A percentile compares a stretch with the other conserved stretches of the same genome.
These are phyloP conservation scores for Arnoldichthys spilopterus DNA, from an alignment of 2,797 vertebrate species.

Conservation along the genomic window DNA sequence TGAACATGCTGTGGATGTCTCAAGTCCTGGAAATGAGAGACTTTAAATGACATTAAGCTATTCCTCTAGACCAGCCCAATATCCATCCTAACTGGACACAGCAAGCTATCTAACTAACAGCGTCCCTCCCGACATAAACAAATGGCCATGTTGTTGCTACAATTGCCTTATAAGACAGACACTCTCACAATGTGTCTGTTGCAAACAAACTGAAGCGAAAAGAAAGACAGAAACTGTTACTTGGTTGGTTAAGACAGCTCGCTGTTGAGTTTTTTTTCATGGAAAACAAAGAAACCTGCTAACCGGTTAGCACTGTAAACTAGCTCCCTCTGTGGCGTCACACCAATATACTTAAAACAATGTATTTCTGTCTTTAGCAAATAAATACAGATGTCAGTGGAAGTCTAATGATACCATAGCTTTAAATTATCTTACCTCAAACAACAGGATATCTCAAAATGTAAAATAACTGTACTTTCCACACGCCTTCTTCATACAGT, in stretches of 20 bases:
- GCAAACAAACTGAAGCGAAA: too few relatives aligned
- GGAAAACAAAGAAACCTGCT: neutral
- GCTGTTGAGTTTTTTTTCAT: neutral
- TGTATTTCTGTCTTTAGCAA: neutral
- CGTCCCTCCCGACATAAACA: too few relatives aligned
- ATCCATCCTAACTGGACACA: too few relatives aligned
- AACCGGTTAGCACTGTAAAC: constrained; percentile 6
- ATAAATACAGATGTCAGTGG: neutral
- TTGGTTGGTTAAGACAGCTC: neutral
- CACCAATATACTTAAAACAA: neutral
- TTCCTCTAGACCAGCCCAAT: too few relatives aligned
- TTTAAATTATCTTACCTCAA: constrained; percentile 45
- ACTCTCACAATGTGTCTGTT: too few relatives aligned
- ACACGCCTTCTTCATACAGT: neutral
- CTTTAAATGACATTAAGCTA: too few relatives aligned
- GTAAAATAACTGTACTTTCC: constrained; percentile 36
- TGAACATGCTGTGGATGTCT: too few relatives aligned
- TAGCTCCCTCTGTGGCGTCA: neutral
- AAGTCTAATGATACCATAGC: neutral
- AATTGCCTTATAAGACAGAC: too few relatives aligned
- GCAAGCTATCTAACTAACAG: too few relatives aligned
- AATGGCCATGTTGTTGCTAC: too few relatives aligned
- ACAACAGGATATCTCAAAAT: constrained; percentile 19
- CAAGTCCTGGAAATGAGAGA: too few relatives aligned
- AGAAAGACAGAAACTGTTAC: too few relatives aligned